These are phyloP conservation scores for Candidula unifasciata DNA, from an alignment of 2,888 invertebrate genomes.

Conservation along the genomic window DNA sequence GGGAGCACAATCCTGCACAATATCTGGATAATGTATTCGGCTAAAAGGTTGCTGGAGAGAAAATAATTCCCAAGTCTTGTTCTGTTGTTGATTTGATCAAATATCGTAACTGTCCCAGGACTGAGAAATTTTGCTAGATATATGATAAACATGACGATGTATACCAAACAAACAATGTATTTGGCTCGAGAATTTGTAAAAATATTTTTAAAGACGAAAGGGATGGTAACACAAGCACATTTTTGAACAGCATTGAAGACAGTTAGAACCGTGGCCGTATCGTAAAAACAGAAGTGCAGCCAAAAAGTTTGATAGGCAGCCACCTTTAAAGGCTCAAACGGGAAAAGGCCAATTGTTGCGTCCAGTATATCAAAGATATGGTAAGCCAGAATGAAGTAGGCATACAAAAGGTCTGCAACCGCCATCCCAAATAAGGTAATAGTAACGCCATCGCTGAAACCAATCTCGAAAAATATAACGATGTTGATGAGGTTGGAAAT, in stretches of 20 bases:
- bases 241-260: conserved; percentile 33
- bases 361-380: conserved; percentile 13
- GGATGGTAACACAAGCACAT: conserved; percentile 32
- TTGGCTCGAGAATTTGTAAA: conserved; percentile 1
- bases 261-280: not conserved
- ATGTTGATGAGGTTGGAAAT: conserved; percentile 20
- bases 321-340: not conserved
- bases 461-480: conserved; percentile 5
- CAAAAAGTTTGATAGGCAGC: not conserved
- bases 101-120: not conserved
- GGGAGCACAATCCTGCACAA: conserved; percentile 7
- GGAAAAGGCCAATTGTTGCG: conserved; percentile 6
- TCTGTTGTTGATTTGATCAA: not conserved
- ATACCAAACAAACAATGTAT: not conserved
- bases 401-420: not conserved
- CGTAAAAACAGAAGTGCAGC: conserved; percentile 1
- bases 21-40: not conserved
- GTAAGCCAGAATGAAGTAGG: not conserved
- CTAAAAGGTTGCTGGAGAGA: not conserved
- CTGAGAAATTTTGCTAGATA: not conserved
- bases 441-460: conserved; percentile 10
- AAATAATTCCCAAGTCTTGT: not conserved
- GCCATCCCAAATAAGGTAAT: not conserved
- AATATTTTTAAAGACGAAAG: conserved; percentile 17
- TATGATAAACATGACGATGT: not conserved